Base-by-base conservation (phyloP, 2,797 vertebrate species). In the Lemur catta region DNA sequence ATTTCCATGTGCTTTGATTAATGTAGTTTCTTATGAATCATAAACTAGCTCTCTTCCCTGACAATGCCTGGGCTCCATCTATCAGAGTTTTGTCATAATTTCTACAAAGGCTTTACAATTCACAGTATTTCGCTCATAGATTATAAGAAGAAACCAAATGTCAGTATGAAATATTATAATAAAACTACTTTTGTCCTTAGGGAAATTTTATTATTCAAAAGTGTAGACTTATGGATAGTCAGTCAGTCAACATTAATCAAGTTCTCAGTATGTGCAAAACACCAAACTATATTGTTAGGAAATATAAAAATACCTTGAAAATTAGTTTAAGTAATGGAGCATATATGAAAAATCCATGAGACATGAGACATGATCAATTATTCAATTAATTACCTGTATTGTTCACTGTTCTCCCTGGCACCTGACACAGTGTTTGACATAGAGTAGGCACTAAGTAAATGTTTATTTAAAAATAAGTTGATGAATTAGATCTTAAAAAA, bases 101-200 rank as follows among this genome's bases (percentile, higher is more conserved):
- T 97, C 71, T 88, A 57, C 41, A 84, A 86, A 86, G 22, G 2
- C 7, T 82, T 89, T 89, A 43, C 3, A 86, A 86, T n/a, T 81
- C 78, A 61, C 18, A 84, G 30, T 43, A 90, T 41, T 94, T 89
- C 80, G 14, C 33, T 89, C 84, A 87, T 8, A 94, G 55, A 92
- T 85, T 46, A 88, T 88, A 74, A 96, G 43, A 91, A 96, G 61
- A 82, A 93, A 61, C 22, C 9, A 91, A 89, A 18, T 74, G 38
- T 88, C 43, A 87, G n/a, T 38, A 89, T 92, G 22, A 94, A 81
- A 88, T 81, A 93, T 48, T 52, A 12, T 71, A 91, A 67, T 61
- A 50, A 59, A 91, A 76, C 41, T 90, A 80, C 2, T 87, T 67
- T 55, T 95, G 28, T 69, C 33, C 72, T 96, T 93, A 59, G 22